Evolutionary conservation across 2,113 vertebrate genomes (phyloP).

Genomic region (Rhadina sibilatrix): DNA sequence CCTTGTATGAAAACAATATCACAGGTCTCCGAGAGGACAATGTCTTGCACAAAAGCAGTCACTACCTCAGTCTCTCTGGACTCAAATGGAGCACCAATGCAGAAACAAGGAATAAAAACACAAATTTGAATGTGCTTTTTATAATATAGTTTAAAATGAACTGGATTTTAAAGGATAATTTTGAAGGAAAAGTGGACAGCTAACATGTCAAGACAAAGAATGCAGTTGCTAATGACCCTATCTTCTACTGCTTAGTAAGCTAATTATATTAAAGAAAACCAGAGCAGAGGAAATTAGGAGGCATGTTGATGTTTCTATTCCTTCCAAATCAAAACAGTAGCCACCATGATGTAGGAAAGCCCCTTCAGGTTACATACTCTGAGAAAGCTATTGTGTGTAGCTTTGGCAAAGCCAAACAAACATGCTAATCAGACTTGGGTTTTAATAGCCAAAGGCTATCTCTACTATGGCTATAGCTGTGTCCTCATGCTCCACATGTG

Average conservation of each 20-base stretch:
- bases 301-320: constrained; percentile 26
- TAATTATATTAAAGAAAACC: constrained; percentile 20
- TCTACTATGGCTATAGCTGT: background rate
- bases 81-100: background rate
- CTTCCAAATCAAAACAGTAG: constrained; percentile 37
- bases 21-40: background rate
- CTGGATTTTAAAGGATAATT: background rate
- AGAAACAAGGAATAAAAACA: background rate
- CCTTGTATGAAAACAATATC: background rate
- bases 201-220: constrained; percentile 31
- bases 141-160: background rate
- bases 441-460: background rate
- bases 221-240: constrained; percentile 2
- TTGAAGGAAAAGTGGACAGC: background rate
- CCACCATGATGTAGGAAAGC: background rate
- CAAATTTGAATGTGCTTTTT: background rate
- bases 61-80: background rate
- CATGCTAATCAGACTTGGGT: background rate
- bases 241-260: constrained; percentile 3
- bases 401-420: background rate
- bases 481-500: background rate
- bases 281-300: constrained; percentile 52
- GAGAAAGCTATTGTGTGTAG: background rate
- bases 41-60: background rate
- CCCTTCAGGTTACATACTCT: background rate